A percentile compares a stretch with the other conserved stretches of the same genome.
Conservation (phyloP, 2,888 invertebrate species). For the Molanna angustata region DNA sequence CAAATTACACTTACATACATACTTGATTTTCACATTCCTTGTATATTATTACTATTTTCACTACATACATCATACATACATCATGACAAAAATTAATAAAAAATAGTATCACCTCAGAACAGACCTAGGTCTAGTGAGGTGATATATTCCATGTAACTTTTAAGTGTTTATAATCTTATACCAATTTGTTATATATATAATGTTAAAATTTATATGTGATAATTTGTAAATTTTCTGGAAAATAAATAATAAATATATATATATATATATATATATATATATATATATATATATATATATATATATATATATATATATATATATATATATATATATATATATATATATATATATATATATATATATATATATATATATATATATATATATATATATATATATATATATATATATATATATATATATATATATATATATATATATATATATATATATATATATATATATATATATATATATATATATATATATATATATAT, state of each 20-base stretch:
- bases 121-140: too few species aligned
- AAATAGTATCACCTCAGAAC: too few species aligned
- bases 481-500: slow-evolving; percentile 6
- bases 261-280: slow-evolving; percentile 11
- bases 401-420: slow-evolving; percentile 7
- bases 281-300: slow-evolving; percentile 12
- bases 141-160: too few species aligned
- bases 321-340: slow-evolving; percentile 7
- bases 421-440: slow-evolving; percentile 6
- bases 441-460: slow-evolving; percentile 6
- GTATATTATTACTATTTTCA: too few species aligned
- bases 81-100: too few species aligned
- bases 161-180: too few species aligned
- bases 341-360: slow-evolving; percentile 6
- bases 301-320: slow-evolving; percentile 5
- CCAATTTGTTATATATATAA: too few species aligned
- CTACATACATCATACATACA: too few species aligned
- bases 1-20: too few species aligned
- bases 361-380: slow-evolving; percentile 7
- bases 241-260: slow-evolving; percentile 10
- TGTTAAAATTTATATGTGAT: too few species aligned
- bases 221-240: too few species aligned
- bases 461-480: slow-evolving; percentile 6
- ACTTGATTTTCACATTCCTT: too few species aligned
- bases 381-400: slow-evolving; percentile 7